These are phyloP conservation scores for Tyrannus savana DNA, from an alignment of 2,113 vertebrate species.

Conservation along the genomic window DNA sequence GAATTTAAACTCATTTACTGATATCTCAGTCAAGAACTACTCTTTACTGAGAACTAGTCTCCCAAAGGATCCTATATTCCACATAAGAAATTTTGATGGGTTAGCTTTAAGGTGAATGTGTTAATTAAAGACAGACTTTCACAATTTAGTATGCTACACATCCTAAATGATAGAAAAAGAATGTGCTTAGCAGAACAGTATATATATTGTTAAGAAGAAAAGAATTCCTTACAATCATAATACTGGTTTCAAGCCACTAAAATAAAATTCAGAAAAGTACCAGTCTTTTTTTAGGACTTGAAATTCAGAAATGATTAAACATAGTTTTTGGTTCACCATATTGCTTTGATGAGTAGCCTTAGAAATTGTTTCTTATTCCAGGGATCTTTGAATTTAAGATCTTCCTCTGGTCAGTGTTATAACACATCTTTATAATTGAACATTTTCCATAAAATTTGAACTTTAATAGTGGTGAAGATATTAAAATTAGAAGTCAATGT, in stretches of 20 bases:
- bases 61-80: not conserved
- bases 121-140: not conserved
- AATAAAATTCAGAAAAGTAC: not conserved
- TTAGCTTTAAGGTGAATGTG: not conserved
- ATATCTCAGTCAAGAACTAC: not conserved
- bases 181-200: not conserved
- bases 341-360: not conserved
- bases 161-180: not conserved
- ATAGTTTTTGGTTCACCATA: conserved; percentile 2
- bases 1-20: not conserved
- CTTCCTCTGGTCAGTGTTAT: conserved; percentile 13
- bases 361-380: conserved; percentile 10
- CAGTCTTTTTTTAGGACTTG: not conserved
- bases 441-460: not conserved
- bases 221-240: not conserved
- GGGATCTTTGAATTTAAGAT: not conserved
- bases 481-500: conserved; percentile 36
- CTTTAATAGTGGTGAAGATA: conserved; percentile 25
- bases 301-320: not conserved
- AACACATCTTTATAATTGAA: conserved; percentile 11
- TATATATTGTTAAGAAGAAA: not conserved
- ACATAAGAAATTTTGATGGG: not conserved
- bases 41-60: not conserved
- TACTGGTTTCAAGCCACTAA: not conserved
- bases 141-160: not conserved